Conservation (phyloP, 2,113 vertebrate species). For the Hyla sarda region DNA sequence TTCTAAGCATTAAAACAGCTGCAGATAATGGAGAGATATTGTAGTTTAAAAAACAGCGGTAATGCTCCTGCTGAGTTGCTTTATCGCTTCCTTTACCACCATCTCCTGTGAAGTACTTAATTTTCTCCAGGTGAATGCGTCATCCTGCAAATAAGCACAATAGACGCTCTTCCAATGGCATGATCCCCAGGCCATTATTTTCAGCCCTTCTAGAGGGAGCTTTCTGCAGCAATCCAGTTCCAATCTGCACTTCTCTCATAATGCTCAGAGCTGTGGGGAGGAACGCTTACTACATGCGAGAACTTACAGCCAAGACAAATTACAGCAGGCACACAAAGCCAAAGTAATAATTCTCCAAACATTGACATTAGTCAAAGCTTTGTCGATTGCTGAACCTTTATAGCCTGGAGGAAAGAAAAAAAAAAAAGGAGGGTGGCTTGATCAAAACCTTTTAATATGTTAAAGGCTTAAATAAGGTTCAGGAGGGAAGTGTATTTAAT, state of each 20-base stretch:
- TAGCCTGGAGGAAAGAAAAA: too few relatives aligned
- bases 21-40: slow-evolving; percentile 10
- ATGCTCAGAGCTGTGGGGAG: background rate
- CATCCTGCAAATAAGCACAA: background rate
- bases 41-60: slow-evolving; percentile 13
- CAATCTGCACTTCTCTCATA: background rate
- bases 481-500: too few relatives aligned
- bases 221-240: background rate
- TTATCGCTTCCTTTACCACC: background rate
- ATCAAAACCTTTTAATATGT: too few relatives aligned
- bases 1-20: background rate
- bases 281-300: background rate
- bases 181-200: background rate
- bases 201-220: background rate
- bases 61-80: background rate
- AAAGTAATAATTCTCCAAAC: background rate
- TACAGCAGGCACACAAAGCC: background rate
- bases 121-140: slow-evolving; percentile 8
- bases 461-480: too few relatives aligned
- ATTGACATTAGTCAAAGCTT: background rate
- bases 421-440: too few relatives aligned
- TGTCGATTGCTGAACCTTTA: background rate
- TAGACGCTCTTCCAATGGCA: background rate
- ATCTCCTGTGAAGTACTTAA: slow-evolving; percentile 40
- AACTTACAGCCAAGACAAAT: background rate